These are phyloP conservation scores for Caenorhabditis auriculariae DNA, from an alignment of 2,888 invertebrate genomes.

Conservation along the genomic window DNA sequence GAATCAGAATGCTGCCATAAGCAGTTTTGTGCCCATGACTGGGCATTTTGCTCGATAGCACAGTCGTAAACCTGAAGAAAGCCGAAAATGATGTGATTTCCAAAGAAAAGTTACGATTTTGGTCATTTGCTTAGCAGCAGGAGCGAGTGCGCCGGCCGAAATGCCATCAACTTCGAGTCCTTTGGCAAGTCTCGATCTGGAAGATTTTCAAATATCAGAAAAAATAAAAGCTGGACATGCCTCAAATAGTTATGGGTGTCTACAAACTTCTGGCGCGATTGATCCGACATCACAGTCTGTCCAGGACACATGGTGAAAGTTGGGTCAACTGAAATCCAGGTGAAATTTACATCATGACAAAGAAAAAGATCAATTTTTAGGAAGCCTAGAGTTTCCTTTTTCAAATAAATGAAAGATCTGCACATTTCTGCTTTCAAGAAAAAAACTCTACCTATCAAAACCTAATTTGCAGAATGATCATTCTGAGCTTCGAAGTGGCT, in stretches of 20 bases:
- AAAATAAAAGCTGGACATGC: no score
- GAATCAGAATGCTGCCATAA: slow-evolving; percentile 20
- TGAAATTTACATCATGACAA: no score
- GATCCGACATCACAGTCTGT: slow-evolving; percentile 15
- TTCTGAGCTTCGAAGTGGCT: no score
- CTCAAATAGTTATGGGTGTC: slow-evolving; percentile 18
- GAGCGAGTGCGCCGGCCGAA: slow-evolving; percentile 18
- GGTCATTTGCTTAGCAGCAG: slow-evolving; percentile 21
- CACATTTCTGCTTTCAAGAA: no score
- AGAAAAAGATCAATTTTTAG: no score
- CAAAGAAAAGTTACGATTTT: slow-evolving; percentile 7
- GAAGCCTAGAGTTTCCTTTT: no score
- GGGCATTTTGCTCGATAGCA: slow-evolving; percentile 28
- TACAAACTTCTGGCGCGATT: slow-evolving; percentile 14
- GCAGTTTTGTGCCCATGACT: slow-evolving; percentile 32
- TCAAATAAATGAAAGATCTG: no score
- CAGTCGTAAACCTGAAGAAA: slow-evolving; percentile 20
- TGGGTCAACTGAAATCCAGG: no score
- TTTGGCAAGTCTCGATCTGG: slow-evolving; percentile 20
- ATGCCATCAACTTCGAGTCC: slow-evolving; percentile 27
- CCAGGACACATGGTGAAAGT: slow-evolving; percentile 23
- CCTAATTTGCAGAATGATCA: no score
- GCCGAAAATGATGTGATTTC: neutral
- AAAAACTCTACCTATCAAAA: no score
- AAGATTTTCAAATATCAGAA: no score